phyloP scores from a whole-genome alignment of 2,113 vertebrate species.

The Ibidorhyncha struthersii region DNA sequence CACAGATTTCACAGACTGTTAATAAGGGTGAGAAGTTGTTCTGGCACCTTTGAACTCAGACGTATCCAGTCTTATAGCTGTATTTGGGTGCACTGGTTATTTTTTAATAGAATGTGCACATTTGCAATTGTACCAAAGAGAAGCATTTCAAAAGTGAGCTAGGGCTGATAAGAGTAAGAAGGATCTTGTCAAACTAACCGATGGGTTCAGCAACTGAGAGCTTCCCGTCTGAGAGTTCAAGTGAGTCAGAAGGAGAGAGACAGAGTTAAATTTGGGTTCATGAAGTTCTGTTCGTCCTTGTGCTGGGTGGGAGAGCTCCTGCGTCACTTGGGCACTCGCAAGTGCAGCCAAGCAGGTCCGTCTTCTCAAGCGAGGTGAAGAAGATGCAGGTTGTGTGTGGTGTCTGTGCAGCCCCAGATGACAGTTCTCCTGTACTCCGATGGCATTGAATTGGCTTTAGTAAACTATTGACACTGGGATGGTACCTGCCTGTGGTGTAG shows the following conservation, averaged over 20 bases:
- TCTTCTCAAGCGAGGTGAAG: not conserved
- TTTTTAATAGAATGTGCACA: not conserved
- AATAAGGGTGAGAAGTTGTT: not conserved
- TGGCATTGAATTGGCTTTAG: not conserved
- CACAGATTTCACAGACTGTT: not conserved
- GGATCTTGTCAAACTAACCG: not conserved
- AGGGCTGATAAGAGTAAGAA: not conserved
- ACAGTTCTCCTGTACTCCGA: not conserved
- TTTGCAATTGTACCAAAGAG: not conserved
- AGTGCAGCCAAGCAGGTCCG: not conserved
- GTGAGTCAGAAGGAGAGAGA: not conserved
- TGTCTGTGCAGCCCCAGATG: not conserved
- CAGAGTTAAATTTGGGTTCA: not conserved
- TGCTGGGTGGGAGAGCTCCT: not conserved
- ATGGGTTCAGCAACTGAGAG: not conserved
- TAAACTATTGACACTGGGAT: rapidly evolving
- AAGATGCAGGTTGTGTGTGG: not conserved
- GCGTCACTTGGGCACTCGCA: not conserved
- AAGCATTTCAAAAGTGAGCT: not conserved
- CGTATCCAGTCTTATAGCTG: not conserved
- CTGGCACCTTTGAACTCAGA: not conserved
- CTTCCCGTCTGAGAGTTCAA: not conserved
- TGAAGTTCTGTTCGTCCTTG: not conserved
- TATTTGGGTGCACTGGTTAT: not conserved
- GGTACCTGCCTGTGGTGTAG: not conserved